phyloP scores from a whole-genome alignment of 1,140 invertebrate species.

The Monomorium pharaonis region DNA sequence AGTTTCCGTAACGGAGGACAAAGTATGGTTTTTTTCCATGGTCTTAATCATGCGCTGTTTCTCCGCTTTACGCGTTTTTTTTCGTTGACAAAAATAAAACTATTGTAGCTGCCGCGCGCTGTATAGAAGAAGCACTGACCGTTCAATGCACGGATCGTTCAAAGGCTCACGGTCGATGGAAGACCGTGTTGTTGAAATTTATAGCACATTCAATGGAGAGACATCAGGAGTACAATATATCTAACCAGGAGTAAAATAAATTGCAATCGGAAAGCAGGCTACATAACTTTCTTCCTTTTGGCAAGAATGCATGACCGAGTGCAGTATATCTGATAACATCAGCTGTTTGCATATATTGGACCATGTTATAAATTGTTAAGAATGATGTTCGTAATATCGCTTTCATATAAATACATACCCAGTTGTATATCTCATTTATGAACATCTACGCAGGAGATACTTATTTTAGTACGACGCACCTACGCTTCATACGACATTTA shows the following conservation, averaged over 20 bases:
- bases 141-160: constrained; percentile 23
- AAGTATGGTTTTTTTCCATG: neutral
- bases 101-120: neutral
- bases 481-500: neutral
- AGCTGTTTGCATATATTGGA: neutral
- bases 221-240: neutral
- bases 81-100: constrained; percentile 34
- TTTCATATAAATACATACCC: neutral
- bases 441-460: neutral
- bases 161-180: constrained; percentile 19
- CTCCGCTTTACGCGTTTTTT: constrained; percentile 29
- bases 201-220: neutral
- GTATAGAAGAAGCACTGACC: constrained; percentile 14
- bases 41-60: neutral
- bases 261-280: neutral
- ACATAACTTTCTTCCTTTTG: too few species aligned
- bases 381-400: neutral
- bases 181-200: constrained; percentile 36
- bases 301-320: neutral
- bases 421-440: neutral
- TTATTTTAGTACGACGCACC: neutral
- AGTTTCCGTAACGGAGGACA: neutral
- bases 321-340: neutral
- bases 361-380: neutral
- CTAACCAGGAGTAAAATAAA: neutral